Conservation (phyloP, 2,797 vertebrate species). For the Protosalanx chinensis region DNA sequence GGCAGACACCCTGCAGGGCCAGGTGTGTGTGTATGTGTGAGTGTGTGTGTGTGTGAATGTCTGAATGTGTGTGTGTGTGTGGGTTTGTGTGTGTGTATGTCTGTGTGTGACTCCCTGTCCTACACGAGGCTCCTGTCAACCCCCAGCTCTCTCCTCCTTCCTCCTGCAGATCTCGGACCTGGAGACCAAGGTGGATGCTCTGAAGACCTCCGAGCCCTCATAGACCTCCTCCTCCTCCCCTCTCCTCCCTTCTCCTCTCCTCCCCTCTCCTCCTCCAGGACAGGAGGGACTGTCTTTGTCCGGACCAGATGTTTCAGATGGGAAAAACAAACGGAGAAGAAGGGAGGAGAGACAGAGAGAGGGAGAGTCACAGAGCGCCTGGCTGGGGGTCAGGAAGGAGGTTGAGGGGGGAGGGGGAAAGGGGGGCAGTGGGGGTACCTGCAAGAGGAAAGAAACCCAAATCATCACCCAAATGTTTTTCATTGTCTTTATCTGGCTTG, state of each 20-base stretch:
- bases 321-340: slow-evolving; percentile 7
- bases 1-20: slow-evolving; percentile 89
- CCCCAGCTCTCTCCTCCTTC: not conserved
- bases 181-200: slow-evolving; percentile 89
- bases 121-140: not conserved
- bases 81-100: not conserved
- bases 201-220: slow-evolving; percentile 84
- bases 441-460: not conserved
- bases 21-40: slow-evolving; percentile 66
- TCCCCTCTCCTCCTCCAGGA: slow-evolving; percentile 47
- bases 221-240: slow-evolving; percentile 64
- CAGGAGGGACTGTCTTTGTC: slow-evolving; percentile 43
- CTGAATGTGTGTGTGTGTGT: not conserved
- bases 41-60: not conserved
- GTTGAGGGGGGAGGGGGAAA: not conserved
- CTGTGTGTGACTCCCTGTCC: not conserved
- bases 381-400: slow-evolving; percentile 12
- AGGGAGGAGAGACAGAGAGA: not conserved
- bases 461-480: slow-evolving; percentile 1
- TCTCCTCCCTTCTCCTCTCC: slow-evolving; percentile 39
- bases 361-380: not conserved
- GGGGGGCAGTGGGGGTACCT: not conserved
- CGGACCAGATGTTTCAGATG: slow-evolving; percentile 41
- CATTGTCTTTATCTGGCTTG: slow-evolving; percentile 18
- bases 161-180: slow-evolving; percentile 84